Evolutionary conservation across 2,113 vertebrate genomes (phyloP).

Genomic region (Bos javanicus): DNA sequence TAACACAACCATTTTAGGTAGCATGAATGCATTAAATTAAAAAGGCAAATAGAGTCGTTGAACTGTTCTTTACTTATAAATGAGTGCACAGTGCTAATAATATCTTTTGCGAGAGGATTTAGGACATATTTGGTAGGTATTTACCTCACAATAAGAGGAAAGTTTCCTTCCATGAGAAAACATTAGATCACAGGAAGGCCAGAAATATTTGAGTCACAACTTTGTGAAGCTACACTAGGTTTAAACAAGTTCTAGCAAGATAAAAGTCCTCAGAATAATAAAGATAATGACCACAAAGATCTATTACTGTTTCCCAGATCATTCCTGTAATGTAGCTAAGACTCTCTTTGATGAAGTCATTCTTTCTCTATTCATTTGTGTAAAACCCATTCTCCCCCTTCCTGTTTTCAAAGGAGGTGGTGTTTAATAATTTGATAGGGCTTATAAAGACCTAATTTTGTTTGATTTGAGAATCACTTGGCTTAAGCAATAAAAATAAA

Average conservation of each 20-base stretch:
- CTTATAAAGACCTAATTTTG: conserved; percentile 35
- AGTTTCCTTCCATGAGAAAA: conserved; percentile 44
- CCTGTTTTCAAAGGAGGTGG: background rate
- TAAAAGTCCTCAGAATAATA: background rate
- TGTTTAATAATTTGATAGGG: conserved; percentile 31
- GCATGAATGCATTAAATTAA: background rate
- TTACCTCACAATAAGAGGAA: conserved; percentile 7
- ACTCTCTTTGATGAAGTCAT: conserved; percentile 21
- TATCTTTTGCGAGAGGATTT: background rate
- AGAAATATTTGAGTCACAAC: conserved; percentile 7
- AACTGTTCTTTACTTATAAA: background rate
- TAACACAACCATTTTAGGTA: conserved; percentile 12
- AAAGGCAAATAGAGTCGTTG: background rate
- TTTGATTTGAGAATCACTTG: conserved; percentile 11
- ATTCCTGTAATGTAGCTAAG: background rate
- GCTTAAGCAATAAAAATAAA: background rate
- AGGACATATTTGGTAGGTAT: background rate
- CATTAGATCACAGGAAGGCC: background rate
- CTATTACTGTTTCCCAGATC: background rate
- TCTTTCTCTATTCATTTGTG: background rate
- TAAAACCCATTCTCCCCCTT: background rate
- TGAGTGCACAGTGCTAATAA: background rate
- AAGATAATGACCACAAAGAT: background rate
- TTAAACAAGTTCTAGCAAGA: conserved; percentile 37
- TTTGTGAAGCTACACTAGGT: background rate